Conservation (phyloP, 2,888 invertebrate genomes). For the Drosophila recens region DNA sequence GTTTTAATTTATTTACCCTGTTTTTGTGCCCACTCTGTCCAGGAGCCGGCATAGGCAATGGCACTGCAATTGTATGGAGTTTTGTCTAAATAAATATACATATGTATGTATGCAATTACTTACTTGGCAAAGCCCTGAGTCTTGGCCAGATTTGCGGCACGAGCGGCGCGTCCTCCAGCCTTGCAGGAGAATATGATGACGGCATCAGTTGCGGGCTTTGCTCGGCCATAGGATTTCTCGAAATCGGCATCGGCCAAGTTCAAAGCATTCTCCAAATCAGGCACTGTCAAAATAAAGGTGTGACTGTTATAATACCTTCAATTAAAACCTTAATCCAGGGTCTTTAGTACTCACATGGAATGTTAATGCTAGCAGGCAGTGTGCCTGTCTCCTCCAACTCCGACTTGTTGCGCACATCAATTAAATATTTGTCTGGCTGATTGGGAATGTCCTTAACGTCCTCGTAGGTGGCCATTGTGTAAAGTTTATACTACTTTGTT, state of each 20-base stretch:
- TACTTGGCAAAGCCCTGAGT: constrained; percentile 83
- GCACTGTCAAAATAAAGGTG: constrained; percentile 63
- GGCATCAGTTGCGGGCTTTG: constrained; percentile 87
- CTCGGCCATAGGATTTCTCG: constrained; percentile 84
- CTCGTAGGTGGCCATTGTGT: constrained; percentile 84
- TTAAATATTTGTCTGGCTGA: constrained; percentile 86
- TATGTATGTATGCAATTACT: constrained; percentile 9
- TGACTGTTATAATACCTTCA: constrained; percentile 15
- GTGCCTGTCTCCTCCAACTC: constrained; percentile 90
- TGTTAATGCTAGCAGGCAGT: constrained; percentile 91
- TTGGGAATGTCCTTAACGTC: constrained; percentile 86
- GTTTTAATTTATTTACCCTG: constrained; percentile 55
- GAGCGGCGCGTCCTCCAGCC: constrained; percentile 89
- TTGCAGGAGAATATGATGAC: constrained; percentile 90
- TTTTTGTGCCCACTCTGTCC: constrained; percentile 84
- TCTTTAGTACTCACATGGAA: constrained; percentile 88
- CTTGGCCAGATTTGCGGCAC: constrained; percentile 87
- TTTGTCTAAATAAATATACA: constrained; percentile 36
- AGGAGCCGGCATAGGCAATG: constrained; percentile 84
- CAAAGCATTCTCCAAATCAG: constrained; percentile 79
- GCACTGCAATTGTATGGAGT: constrained; percentile 64
- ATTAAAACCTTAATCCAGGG: constrained; percentile 15
- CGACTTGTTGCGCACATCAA: constrained; percentile 91
- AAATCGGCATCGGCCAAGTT: constrained; percentile 79
- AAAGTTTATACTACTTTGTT: neutral